These are phyloP conservation scores for Macrotrachela quadricornifera DNA, from an alignment of 1,140 invertebrate genomes.

Conservation along the genomic window DNA sequence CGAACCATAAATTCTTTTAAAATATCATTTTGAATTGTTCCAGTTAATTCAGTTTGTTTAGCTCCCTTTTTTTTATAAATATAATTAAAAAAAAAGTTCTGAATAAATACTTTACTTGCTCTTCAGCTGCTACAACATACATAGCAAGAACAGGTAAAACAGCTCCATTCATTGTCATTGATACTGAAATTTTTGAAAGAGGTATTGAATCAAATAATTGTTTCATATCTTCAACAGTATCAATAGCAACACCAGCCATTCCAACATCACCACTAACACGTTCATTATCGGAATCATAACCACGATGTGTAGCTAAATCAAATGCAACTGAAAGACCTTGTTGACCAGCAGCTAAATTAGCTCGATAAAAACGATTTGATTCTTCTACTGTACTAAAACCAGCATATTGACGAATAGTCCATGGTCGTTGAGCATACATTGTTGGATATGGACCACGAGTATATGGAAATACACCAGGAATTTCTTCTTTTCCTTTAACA, in stretches of 20 bases:
- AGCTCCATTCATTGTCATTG: conserved; percentile 49
- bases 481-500: conserved; percentile 22
- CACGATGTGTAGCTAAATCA: conserved; percentile 43
- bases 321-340: conserved; percentile 43
- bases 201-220: conserved; percentile 41
- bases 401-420: conserved; percentile 43
- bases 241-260: conserved; percentile 44
- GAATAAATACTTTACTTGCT: conserved; percentile 26
- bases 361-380: conserved; percentile 43
- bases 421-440: conserved; percentile 44
- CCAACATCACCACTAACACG: conserved; percentile 40
- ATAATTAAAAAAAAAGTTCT: no score
- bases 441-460: conserved; percentile 44
- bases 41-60: conserved; percentile 29
- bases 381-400: conserved; percentile 49
- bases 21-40: conserved; percentile 48
- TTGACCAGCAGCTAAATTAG: conserved; percentile 41
- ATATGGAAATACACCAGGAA: conserved; percentile 42
- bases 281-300: conserved; percentile 43
- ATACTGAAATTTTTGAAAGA: conserved; percentile 40
- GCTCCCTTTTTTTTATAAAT: no score
- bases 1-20: conserved; percentile 50
- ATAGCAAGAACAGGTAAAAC: conserved; percentile 43
- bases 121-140: conserved; percentile 40
- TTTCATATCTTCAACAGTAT: conserved; percentile 40